Evolutionary conservation across 2,888 invertebrate species (phyloP), one percentile per base, ranked within the genome.

Genomic region (Nebria brevicollis): DNA sequence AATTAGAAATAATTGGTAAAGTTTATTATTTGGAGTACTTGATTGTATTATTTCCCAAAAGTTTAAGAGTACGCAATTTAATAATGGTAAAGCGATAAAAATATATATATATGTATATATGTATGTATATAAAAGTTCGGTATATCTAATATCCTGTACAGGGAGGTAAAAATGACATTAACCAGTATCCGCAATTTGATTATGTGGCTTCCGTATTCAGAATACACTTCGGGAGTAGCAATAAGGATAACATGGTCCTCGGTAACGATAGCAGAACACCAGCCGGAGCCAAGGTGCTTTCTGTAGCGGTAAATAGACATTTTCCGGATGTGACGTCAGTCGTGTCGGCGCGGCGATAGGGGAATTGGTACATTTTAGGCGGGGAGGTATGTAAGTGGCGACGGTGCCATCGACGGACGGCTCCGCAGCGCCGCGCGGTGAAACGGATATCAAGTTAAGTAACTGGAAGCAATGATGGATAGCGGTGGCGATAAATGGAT

Each of bases 401-500:
- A 54, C 2, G 54, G 54, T 11, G 54, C 54, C 54, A 54, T 8
- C 54, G 11, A 54, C 4, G 34, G 54, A 8, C 54, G 13, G 54
- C 54, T 11, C 2, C 54, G 34, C 54, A 54, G 20, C 41, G 34
- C 54, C 43, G 77, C 64, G 72, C 64, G 43, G 34, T 7, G 77
- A 72, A 15, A 73, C 73, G 79, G 80, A 81, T 81, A 81, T 81
- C 80, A 75, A 81, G 80, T 81, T 81, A 81, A 81, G 80, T 81
- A 81, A 81, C 80, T 81, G 80, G 80, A 81, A 76, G 80, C 80
- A 75, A 81, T 81, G 80, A 81, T 81, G 80, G 80, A 81, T 81
- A 81, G 80, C 80, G 41, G 72, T 70, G 76, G 42, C 80, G 76
- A 81, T 81, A 81, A 81, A 81, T 81, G 80, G 80, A 81, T 81